Evolutionary conservation across 1,140 invertebrate species (phyloP).

Genomic region (Helicoverpa armigera): DNA sequence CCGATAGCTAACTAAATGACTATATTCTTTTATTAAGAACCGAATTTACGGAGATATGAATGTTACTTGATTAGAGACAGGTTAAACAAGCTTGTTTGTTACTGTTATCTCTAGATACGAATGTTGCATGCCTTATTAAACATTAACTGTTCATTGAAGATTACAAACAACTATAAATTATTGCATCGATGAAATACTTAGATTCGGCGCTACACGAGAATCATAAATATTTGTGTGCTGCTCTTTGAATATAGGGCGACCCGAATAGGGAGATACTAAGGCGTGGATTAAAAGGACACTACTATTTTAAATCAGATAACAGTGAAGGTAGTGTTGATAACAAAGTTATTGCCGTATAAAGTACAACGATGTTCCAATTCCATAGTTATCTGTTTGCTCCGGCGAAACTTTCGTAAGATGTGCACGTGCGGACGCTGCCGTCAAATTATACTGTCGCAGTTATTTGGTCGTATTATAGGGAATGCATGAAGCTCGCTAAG

Average conservation of each 20-base stretch:
- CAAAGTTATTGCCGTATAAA: conserved; percentile 21
- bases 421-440: conserved; percentile 41
- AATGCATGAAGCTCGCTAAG: conserved; percentile 17
- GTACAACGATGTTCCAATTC: conserved; percentile 53
- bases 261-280: background rate
- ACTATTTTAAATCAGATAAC: conserved; percentile 16
- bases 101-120: conserved; percentile 44
- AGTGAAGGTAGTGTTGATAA: conserved; percentile 39
- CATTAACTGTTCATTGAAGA: conserved; percentile 35
- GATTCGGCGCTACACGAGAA: conserved; percentile 9
- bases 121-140: conserved; percentile 39
- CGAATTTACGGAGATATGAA: conserved; percentile 23
- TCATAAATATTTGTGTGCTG: conserved; percentile 1
- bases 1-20: conserved; percentile 41
- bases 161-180: conserved; percentile 39
- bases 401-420: conserved; percentile 54
- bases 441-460: conserved; percentile 35
- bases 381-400: conserved; percentile 56
- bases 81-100: conserved; percentile 42
- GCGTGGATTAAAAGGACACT: conserved; percentile 35
- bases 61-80: conserved; percentile 37
- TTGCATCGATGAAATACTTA: conserved; percentile 36
- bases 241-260: conserved; percentile 6
- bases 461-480: conserved; percentile 4
- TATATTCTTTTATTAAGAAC: conserved; percentile 18